Evolutionary conservation across 1,140 invertebrate genomes (phyloP).

Genomic region (Ostrea denselamellosa): DNA sequence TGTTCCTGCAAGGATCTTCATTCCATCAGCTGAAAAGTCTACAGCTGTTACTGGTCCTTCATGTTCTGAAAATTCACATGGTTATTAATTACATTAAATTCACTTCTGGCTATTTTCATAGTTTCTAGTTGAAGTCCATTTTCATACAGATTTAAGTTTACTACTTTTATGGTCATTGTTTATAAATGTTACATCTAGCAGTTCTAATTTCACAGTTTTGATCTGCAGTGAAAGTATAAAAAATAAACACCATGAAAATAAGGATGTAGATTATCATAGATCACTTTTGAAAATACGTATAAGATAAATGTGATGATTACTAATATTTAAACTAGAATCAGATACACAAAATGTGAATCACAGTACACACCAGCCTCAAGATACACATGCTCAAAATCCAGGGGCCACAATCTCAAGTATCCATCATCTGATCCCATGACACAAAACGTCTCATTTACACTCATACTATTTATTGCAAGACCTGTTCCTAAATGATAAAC

Average conservation of each 20-base stretch:
- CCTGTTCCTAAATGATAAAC: constrained; percentile 63
- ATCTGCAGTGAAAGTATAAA: no score
- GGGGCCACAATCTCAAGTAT: constrained; percentile 77
- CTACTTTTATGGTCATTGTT: no score
- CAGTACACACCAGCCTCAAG: constrained; percentile 73
- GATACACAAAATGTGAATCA: neutral
- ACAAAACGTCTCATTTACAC: constrained; percentile 77
- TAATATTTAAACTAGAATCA: neutral
- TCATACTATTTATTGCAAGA: constrained; percentile 76
- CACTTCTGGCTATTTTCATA: no score
- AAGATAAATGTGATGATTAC: neutral
- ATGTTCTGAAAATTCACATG: constrained; percentile 67
- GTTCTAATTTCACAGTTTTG: no score
- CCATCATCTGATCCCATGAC: constrained; percentile 79
- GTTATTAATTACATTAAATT: neutral
- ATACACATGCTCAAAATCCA: constrained; percentile 78
- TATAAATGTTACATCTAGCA: no score
- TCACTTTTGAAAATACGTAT: neutral
- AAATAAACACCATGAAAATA: no score
- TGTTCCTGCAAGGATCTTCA: constrained; percentile 76
- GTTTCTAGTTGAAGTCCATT: no score
- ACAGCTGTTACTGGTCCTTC: constrained; percentile 77
- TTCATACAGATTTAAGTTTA: no score
- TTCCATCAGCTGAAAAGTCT: constrained; percentile 74
- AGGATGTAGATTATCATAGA: neutral